A percentile compares a stretch with the other conserved stretches of the same genome.
Evolutionary conservation across 1,140 invertebrate genomes (phyloP).

Genomic region (Musca vetustissima): DNA sequence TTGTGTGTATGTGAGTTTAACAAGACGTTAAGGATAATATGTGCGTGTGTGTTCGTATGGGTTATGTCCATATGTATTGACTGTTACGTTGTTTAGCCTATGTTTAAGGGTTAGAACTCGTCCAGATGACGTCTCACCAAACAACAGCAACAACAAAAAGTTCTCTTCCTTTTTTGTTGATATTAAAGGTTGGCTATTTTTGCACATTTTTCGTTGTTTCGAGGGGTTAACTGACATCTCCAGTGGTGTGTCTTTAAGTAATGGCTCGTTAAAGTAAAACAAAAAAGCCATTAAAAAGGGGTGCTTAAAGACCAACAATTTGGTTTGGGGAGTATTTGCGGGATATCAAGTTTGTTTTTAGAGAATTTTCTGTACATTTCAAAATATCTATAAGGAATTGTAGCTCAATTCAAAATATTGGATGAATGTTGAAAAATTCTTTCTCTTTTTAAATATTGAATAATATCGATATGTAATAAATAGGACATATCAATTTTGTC

Average conservation of each 20-base stretch:
- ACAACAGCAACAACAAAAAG: not conserved
- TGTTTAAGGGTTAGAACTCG: constrained; percentile 16
- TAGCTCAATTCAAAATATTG: too few relatives aligned
- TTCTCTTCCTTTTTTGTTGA: not conserved
- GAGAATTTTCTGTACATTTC: too few relatives aligned
- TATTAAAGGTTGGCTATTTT: not conserved
- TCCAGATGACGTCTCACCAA: constrained; percentile 16
- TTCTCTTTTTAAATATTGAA: too few relatives aligned
- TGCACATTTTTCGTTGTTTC: not conserved
- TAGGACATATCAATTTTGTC: too few relatives aligned
- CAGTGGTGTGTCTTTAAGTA: constrained; percentile 10
- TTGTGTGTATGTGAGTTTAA: constrained; percentile 10
- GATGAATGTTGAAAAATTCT: too few relatives aligned
- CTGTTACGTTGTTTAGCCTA: constrained; percentile 1
- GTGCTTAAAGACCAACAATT: constrained; percentile 1
- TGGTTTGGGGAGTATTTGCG: too few relatives aligned
- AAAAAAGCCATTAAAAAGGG: not conserved
- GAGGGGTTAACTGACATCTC: not conserved
- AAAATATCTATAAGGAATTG: too few relatives aligned
- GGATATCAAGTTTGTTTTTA: too few relatives aligned
- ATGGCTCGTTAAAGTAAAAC: constrained; percentile 12
- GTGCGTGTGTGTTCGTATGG: too few relatives aligned
- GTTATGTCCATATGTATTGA: too few relatives aligned
- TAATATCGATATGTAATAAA: too few relatives aligned
- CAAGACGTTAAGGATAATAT: constrained; percentile 13